Evolutionary conservation across 1,140 invertebrate species (phyloP).

Genomic region (Teleopsis dalmanni): DNA sequence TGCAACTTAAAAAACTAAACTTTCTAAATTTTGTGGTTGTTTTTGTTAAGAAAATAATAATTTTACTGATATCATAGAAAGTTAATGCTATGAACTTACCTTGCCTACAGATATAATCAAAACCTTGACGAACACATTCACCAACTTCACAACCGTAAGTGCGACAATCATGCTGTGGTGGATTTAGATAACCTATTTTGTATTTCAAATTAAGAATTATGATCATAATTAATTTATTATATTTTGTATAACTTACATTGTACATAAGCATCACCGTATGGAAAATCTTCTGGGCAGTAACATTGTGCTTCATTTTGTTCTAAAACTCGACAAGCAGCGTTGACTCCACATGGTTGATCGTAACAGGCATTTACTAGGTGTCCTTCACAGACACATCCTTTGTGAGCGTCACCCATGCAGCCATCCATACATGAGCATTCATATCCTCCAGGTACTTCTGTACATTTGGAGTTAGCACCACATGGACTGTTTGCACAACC

Average conservation of each 20-base stretch:
- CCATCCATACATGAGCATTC: constrained; percentile 71
- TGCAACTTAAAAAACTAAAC: constrained; percentile 6
- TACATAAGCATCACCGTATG: constrained; percentile 73
- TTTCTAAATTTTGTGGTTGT: constrained; percentile 11
- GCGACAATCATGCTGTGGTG: constrained; percentile 66
- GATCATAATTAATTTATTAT: neutral
- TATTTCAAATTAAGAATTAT: neutral
- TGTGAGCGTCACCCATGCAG: constrained; percentile 73
- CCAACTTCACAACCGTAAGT: constrained; percentile 75
- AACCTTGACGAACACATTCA: constrained; percentile 68
- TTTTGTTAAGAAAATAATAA: constrained; percentile 11
- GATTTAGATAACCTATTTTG: constrained; percentile 29
- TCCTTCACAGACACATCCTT: constrained; percentile 66
- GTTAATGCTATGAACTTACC: constrained; percentile 57
- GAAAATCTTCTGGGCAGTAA: constrained; percentile 72
- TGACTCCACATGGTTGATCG: constrained; percentile 67
- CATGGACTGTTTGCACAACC: constrained; percentile 73
- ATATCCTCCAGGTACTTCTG: constrained; percentile 62
- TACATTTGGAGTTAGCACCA: constrained; percentile 74
- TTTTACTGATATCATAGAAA: neutral
- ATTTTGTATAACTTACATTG: constrained; percentile 69
- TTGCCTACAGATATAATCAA: constrained; percentile 67
- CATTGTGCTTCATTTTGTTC: constrained; percentile 63
- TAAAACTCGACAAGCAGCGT: constrained; percentile 68
- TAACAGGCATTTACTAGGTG: constrained; percentile 58